Evolutionary conservation across 2,888 invertebrate genomes (phyloP), one percentile per base, ranked within the genome.

Genomic region (Limnephilus auricula): DNA sequence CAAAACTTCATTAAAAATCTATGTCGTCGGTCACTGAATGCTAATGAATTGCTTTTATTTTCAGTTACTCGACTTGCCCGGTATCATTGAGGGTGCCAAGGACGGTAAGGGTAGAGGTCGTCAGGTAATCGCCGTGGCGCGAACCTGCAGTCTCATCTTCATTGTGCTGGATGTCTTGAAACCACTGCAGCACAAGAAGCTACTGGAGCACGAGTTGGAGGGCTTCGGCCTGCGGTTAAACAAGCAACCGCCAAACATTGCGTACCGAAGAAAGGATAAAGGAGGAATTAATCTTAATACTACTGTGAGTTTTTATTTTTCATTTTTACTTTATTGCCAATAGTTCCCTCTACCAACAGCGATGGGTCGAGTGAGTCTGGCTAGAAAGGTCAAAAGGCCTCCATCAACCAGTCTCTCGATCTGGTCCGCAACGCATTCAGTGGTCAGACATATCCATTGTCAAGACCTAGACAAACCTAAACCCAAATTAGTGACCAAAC

Each of bases 11-110:
- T 40, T 40, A 4, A 37, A 37, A 40, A 40, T 40, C 13, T 40
- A 13, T 13, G 13, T 40, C 13, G 12, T 40, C 13, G 40, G 13
- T 40, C 13, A 15, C 2, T 32, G 18, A 83, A 83, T 32, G 2
- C 30, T 83, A 83, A 32, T 83, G 5, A 31, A 45, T 30, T 30
- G 79, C n/a, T 45, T 34, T 91, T 91, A 40, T 89, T 91, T 82
- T 31, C 94, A 99, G 98, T 95, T 99, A 91, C 96, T 99, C 15
- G 99, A 99, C 97, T 97, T 99, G 94, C 99, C 99, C 92, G 99
- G 99, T 95, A 99, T 99, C 95, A 99, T 99, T 94, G 99, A 99
- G 96, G 99, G 99, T 93, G 99, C 99, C 0, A 99, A 99, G 94
- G 99, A 99, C 94, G 99, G 99, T 93, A 99, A 99, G 95, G 99